Conservation (phyloP, 2,113 vertebrate species). For the Rhinopomastus cyanomelas region DNA sequence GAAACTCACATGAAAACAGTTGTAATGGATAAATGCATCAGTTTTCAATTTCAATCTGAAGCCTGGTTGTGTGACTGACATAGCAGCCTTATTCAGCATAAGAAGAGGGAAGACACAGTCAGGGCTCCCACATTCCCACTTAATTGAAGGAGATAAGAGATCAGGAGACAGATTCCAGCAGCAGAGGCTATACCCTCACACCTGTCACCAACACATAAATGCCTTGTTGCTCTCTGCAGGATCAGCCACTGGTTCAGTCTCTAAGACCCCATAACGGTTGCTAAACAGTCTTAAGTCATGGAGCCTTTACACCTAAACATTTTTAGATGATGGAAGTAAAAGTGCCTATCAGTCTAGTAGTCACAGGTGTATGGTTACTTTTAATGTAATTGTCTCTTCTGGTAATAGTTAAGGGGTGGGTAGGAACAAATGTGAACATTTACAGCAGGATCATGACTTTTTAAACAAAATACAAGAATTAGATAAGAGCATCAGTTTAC, state of each 20-base stretch:
- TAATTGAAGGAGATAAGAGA: background rate
- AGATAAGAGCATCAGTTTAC: background rate
- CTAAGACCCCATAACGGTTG: background rate
- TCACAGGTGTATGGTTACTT: rapidly evolving
- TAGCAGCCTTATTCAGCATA: background rate
- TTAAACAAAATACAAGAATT: background rate
- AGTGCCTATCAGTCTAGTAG: background rate
- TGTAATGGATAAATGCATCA: conserved; percentile 41
- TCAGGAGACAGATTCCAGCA: background rate
- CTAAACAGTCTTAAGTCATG: background rate
- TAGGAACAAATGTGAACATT: background rate
- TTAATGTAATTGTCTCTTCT: background rate
- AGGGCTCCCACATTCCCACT: background rate
- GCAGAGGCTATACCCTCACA: background rate
- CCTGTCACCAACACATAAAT: background rate
- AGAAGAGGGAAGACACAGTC: background rate
- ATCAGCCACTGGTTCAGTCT: background rate
- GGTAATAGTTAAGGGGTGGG: background rate
- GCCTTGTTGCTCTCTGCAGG: background rate
- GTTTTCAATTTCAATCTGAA: conserved; percentile 40
- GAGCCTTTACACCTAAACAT: background rate
- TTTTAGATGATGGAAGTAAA: background rate
- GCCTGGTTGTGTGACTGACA: background rate
- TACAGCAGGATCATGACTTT: background rate
- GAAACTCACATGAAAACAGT: conserved; percentile 27